Percentiles rank a stretch among this genome's conserved stretches.
These are phyloP conservation scores for Sceloporus tristichus DNA, from an alignment of 2,113 vertebrate species.

Conservation along the genomic window DNA sequence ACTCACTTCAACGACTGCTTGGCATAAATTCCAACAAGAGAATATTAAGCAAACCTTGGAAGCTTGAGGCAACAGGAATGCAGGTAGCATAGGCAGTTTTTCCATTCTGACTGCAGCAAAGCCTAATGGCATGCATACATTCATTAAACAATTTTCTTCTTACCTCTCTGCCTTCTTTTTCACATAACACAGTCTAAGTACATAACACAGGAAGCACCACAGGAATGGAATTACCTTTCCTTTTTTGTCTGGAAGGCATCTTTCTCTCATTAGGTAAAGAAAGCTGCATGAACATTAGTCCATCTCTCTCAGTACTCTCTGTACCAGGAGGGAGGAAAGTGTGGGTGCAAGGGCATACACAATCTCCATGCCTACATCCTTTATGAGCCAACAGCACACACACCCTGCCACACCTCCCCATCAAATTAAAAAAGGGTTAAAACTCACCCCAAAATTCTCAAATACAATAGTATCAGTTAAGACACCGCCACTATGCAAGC, in stretches of 20 bases:
- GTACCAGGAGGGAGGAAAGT: too few relatives aligned
- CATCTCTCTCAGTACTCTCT: neutral
- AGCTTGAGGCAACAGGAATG: constrained; percentile 2
- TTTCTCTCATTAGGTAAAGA: too few relatives aligned
- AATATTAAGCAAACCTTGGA: neutral
- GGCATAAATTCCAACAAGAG: neutral
- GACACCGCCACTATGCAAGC: too few relatives aligned
- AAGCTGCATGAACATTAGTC: too few relatives aligned
- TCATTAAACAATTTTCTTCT: neutral
- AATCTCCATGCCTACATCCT: too few relatives aligned
- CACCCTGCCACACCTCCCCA: too few relatives aligned
- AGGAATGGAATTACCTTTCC: neutral
- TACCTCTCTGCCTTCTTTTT: neutral
- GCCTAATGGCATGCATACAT: neutral
- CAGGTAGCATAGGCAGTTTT: neutral
- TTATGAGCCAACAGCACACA: too few relatives aligned
- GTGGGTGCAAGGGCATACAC: too few relatives aligned
- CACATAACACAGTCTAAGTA: neutral
- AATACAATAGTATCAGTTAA: too few relatives aligned
- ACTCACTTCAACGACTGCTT: neutral
- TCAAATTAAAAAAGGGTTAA: too few relatives aligned
- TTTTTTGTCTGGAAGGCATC: too few relatives aligned
- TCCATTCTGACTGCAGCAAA: neutral
- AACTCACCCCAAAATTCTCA: too few relatives aligned
- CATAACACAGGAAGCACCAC: neutral